Base-by-base conservation (phyloP, 2,113 vertebrate genomes). In the Struthidea cinerea region DNA sequence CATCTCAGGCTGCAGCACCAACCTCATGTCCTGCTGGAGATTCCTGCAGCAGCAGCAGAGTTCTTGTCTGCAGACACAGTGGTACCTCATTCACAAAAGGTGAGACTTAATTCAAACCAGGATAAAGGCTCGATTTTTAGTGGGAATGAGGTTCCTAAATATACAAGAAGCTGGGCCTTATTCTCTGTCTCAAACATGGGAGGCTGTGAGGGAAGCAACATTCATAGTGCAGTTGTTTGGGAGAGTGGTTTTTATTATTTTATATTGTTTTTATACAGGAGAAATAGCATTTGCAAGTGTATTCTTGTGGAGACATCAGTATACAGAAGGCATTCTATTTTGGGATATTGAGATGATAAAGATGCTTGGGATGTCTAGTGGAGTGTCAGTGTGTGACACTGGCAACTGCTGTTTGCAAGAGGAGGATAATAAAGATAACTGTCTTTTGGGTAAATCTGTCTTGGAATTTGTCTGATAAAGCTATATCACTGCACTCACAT, bases 391-490 rank as follows among this genome's bases (percentile, higher is more conserved):
- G 39, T 64, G 61, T 59, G 53, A 85, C 78, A 30, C 50, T 70
- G 75, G 87, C 28, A 96, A 87, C 79, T 92, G 37, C 78, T 87
- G 23, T 88, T 97, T 90, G 44, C 82, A 79, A 63, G 89, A 37
- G 73, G 57, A 81, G 74, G 89, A 92, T 97, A 85, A 85, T 77
- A 65, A 75, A 93, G 89, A 77, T 79, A 91, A 84, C 86, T 97
- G 84, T 79, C 94, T 94, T 94, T 92, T 81, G 70, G 82, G 27
- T 47, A 75, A 91, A 90, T 94, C 82, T 90, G 47, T 84, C 96
- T 85, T 92, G 94, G 82, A 92, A 93, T 95, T 87, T 92, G 87
- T 67, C 85, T 79, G 79, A 90, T 96, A 93, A 88, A 80, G 60
- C 82, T 64, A 3, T 75, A 64, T 94, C 24, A 9, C 53, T 68